A percentile compares a stretch with the other conserved stretches of the same genome.
phyloP scores from a whole-genome alignment of 2,797 vertebrate species.

The Allobates femoralis region DNA sequence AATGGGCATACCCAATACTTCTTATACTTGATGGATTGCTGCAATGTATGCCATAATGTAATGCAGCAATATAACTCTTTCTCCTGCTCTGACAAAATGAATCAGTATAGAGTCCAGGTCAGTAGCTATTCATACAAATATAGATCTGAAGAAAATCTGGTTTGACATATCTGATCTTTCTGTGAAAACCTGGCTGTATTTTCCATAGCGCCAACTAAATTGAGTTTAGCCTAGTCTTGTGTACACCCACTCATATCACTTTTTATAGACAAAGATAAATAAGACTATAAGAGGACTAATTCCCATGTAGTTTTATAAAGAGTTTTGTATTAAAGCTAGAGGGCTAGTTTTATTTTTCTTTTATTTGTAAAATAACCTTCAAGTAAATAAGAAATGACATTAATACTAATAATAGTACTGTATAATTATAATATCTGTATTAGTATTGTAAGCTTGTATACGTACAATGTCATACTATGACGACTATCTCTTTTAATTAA shows the following conservation, averaged over 20 bases:
- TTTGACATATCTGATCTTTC: background rate
- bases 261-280: background rate
- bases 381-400: too few species aligned
- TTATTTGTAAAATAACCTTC: background rate
- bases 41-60: background rate
- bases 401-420: too few species aligned
- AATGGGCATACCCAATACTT: background rate
- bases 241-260: background rate
- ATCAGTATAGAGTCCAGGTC: background rate
- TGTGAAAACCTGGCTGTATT: background rate
- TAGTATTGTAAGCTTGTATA: background rate
- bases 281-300: background rate
- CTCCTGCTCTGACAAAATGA: background rate
- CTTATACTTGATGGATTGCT: background rate
- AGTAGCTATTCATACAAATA: background rate
- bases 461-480: slow-evolving; percentile 6
- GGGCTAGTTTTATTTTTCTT: background rate
- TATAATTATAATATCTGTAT: too few species aligned
- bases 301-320: background rate
- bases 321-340: background rate
- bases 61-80: background rate
- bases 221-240: background rate
- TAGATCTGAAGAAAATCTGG: background rate
- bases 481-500: slow-evolving; percentile 1
- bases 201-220: background rate